Conservation (phyloP, 1,140 invertebrate genomes). For the Oryzaephilus surinamensis region DNA sequence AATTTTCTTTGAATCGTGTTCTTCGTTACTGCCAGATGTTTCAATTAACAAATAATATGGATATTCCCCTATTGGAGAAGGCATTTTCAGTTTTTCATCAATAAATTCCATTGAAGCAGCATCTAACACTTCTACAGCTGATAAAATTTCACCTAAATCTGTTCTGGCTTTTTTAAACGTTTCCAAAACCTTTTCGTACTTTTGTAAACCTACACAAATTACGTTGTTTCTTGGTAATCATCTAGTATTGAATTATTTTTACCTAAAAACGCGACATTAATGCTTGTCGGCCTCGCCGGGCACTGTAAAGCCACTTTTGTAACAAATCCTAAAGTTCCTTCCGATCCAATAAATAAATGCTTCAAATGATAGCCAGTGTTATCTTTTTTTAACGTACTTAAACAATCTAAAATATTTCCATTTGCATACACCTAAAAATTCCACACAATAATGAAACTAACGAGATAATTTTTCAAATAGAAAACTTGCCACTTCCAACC, state of each 20-base stretch:
- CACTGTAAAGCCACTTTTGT: constrained; percentile 88
- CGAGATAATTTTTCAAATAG: too few species aligned
- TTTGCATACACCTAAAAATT: constrained; percentile 71
- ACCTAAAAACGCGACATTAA: constrained; percentile 80
- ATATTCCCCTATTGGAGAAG: constrained; percentile 49
- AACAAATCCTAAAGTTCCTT: constrained; percentile 91
- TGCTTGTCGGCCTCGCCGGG: constrained; percentile 63
- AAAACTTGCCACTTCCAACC: constrained; percentile 76
- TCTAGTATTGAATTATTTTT: too few species aligned
- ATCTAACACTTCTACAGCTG: constrained; percentile 90
- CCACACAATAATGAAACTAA: too few species aligned
- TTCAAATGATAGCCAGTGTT: constrained; percentile 96
- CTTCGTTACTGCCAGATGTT: constrained; percentile 70
- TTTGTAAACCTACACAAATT: too few species aligned
- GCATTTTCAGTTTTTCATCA: constrained; percentile 47
- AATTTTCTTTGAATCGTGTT: constrained; percentile 81
- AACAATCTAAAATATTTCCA: constrained; percentile 75
- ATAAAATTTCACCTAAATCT: constrained; percentile 78
- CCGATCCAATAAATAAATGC: constrained; percentile 94
- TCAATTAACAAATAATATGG: constrained; percentile 88
- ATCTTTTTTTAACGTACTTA: constrained; percentile 86
- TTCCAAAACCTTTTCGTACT: constrained; percentile 66
- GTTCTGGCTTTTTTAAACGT: constrained; percentile 61
- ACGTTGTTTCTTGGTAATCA: too few species aligned
- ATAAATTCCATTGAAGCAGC: constrained; percentile 48